Conservation (phyloP, 2,113 vertebrate species). For the Ibidorhyncha struthersii region DNA sequence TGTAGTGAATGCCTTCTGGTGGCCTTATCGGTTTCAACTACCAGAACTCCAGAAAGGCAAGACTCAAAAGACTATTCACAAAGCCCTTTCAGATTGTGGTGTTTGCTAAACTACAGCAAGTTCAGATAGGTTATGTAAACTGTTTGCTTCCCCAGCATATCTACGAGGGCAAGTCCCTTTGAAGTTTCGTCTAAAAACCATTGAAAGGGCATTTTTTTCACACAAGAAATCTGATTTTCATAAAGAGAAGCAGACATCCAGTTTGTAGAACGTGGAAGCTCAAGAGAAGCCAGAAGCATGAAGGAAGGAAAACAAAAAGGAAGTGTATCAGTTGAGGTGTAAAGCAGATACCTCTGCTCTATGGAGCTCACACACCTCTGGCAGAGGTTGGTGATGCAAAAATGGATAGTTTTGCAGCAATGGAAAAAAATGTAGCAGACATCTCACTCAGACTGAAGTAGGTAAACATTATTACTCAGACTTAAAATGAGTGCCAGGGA, state of each 20-base stretch:
- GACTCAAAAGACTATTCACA: not conserved
- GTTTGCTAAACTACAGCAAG: not conserved
- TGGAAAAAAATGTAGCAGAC: rapidly evolving
- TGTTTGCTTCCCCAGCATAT: not conserved
- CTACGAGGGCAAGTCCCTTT: not conserved
- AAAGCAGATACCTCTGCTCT: not conserved
- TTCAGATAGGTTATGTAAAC: not conserved
- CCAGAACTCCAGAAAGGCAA: not conserved
- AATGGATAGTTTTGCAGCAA: not conserved
- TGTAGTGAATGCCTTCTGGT: not conserved
- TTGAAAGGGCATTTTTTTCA: not conserved
- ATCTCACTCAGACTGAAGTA: not conserved
- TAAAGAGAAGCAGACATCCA: not conserved
- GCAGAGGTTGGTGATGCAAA: not conserved
- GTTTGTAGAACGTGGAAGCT: not conserved
- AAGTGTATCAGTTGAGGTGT: not conserved
- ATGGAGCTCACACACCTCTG: not conserved
- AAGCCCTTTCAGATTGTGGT: not conserved
- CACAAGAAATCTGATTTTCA: not conserved
- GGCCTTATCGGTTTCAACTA: not conserved
- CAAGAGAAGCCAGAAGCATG: not conserved
- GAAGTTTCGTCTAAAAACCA: not conserved
- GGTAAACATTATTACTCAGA: not conserved
- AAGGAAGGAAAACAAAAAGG: not conserved
- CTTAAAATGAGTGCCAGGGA: not conserved